These are phyloP conservation scores for Heterocephalus glaber DNA, from an alignment of 2,113 vertebrate species.

Conservation along the genomic window DNA sequence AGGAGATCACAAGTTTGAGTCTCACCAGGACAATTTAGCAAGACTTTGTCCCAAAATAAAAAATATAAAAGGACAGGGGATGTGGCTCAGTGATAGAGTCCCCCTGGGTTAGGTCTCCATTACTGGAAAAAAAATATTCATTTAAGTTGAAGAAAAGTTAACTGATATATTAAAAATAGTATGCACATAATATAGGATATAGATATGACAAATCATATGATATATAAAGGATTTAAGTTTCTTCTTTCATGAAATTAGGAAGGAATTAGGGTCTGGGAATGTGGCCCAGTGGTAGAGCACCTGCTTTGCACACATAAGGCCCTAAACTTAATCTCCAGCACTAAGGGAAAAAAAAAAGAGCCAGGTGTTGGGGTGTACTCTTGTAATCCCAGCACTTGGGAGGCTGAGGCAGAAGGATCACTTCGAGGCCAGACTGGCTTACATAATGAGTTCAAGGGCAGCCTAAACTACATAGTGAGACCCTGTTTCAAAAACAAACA, in stretches of 20 bases:
- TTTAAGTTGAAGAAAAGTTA: conserved; percentile 34
- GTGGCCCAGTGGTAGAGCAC: neutral
- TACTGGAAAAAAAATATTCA: neutral
- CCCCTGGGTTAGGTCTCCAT: neutral
- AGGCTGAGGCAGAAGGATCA: neutral
- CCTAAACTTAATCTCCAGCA: neutral
- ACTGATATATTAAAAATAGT: neutral
- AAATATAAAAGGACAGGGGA: neutral
- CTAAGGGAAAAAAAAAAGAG: neutral
- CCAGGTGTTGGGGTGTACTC: no score
- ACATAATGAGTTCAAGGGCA: neutral
- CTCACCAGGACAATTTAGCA: neutral
- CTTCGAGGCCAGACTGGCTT: neutral
- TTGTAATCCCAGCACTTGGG: neutral
- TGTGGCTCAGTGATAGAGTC: neutral
- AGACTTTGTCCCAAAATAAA: neutral
- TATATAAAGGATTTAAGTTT: neutral
- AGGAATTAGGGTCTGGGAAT: neutral
- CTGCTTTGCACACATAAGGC: neutral
- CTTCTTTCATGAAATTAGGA: conserved; percentile 19
- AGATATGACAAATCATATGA: neutral
- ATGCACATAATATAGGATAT: neutral
- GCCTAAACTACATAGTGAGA: neutral
- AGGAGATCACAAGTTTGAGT: neutral
- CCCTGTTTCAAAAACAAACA: neutral